A percentile compares a stretch with the other conserved stretches of the same genome.
These are phyloP conservation scores for Dermolepida albohirtum DNA, from an alignment of 2,888 invertebrate genomes.

Conservation along the genomic window DNA sequence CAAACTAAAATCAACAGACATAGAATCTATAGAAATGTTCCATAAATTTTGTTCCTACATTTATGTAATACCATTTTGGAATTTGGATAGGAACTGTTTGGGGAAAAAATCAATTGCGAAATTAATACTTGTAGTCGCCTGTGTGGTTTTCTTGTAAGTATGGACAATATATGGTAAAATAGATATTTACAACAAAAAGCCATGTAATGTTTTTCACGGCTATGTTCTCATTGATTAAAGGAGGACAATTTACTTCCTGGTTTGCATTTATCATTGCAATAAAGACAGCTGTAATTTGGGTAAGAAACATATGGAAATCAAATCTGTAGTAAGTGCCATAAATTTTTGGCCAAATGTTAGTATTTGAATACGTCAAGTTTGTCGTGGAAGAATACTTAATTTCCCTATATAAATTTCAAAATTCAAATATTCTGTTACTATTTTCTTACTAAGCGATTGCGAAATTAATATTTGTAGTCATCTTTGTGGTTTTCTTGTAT, in stretches of 20 bases:
- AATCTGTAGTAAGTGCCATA: no score
- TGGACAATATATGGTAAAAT: background rate
- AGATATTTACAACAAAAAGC: background rate
- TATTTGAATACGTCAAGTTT: no score
- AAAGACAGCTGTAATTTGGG: constrained; percentile 5
- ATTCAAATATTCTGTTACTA: no score
- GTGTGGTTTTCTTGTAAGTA: background rate
- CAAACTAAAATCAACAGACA: background rate
- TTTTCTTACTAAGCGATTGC: no score
- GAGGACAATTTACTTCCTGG: background rate
- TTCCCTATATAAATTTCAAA: no score
- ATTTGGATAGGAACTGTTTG: background rate
- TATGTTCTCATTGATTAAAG: background rate
- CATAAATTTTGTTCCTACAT: constrained; percentile 13
- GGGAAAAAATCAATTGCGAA: background rate
- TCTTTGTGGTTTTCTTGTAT: background rate
- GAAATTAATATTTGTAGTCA: background rate
- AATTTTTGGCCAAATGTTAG: no score
- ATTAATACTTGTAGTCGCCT: background rate
- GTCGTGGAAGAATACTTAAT: no score
- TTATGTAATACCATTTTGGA: constrained; percentile 4
- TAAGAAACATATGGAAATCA: no score
- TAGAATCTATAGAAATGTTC: background rate
- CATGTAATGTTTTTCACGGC: constrained; percentile 6
- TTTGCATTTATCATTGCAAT: background rate